Evolutionary conservation across 2,797 vertebrate genomes (phyloP).

Genomic region (Tapera naevia): DNA sequence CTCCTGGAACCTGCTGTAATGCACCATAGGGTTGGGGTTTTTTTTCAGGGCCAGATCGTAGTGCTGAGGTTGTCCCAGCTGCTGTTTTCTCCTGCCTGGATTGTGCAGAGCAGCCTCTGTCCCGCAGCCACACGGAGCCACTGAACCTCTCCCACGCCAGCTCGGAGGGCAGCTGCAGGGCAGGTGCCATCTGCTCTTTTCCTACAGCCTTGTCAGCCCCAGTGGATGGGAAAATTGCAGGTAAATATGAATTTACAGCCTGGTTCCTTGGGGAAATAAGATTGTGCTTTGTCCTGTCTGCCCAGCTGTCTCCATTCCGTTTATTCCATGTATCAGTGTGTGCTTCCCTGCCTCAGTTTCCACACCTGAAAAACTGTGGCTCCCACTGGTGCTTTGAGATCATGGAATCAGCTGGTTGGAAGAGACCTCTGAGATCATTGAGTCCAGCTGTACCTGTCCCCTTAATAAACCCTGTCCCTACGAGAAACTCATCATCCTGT

Average conservation of each 20-base stretch:
- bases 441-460: too few relatives aligned
- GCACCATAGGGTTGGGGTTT: not conserved
- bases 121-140: conserved; percentile 47
- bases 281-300: not conserved
- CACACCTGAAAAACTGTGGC: not conserved
- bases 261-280: not conserved
- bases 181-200: conserved; percentile 22
- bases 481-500: too few relatives aligned
- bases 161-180: not conserved
- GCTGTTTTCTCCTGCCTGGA: not conserved
- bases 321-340: rapidly evolving
- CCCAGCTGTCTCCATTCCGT: not conserved
- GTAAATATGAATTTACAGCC: conserved; percentile 64
- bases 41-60: not conserved
- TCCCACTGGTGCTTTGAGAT: not conserved
- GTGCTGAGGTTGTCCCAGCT: not conserved
- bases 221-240: conserved; percentile 84
- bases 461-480: too few relatives aligned
- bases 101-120: not conserved
- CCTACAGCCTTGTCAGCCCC: conserved; percentile 22
- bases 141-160: conserved; percentile 78
- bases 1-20: not conserved
- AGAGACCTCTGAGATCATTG: too few relatives aligned
- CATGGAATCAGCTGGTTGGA: too few relatives aligned
- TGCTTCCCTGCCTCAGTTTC: not conserved